Conservation (phyloP, 2,888 invertebrate genomes). For the Epirrita christyi region DNA sequence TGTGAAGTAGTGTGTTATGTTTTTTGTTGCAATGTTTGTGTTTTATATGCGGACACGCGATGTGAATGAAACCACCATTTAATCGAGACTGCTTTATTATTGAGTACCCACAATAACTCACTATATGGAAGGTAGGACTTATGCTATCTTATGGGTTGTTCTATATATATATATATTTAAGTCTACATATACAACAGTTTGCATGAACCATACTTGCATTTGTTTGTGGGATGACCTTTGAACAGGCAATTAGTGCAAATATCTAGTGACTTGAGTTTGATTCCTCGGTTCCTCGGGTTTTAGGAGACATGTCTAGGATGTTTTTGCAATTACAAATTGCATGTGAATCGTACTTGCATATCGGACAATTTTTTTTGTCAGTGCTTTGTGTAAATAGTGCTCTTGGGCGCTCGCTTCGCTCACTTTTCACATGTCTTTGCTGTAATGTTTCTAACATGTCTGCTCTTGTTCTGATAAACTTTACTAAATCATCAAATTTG, state of each 20-base stretch:
- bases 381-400: not conserved
- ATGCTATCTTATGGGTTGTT: too few species aligned
- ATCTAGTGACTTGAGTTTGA: not conserved
- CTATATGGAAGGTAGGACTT: too few species aligned
- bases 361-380: not conserved
- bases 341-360: not conserved
- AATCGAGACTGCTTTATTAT: too few species aligned
- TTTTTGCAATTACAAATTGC: not conserved
- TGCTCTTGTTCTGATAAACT: not conserved
- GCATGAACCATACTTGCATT: constrained; percentile 1
- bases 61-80: too few species aligned
- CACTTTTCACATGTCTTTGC: not conserved
- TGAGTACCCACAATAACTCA: too few species aligned
- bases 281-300: not conserved
- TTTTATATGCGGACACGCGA: too few species aligned
- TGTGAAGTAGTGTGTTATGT: constrained; percentile 5
- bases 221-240: not conserved
- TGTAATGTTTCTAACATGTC: not conserved
- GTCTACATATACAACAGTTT: too few species aligned
- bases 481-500: not conserved
- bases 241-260: constrained; percentile 4
- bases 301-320: not conserved
- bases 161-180: too few species aligned
- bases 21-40: constrained; percentile 4
- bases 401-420: not conserved